Percentiles rank a stretch among this genome's conserved stretches.
Evolutionary conservation across 2,113 vertebrate species (phyloP).

Genomic region (Cromileptes altivelis): DNA sequence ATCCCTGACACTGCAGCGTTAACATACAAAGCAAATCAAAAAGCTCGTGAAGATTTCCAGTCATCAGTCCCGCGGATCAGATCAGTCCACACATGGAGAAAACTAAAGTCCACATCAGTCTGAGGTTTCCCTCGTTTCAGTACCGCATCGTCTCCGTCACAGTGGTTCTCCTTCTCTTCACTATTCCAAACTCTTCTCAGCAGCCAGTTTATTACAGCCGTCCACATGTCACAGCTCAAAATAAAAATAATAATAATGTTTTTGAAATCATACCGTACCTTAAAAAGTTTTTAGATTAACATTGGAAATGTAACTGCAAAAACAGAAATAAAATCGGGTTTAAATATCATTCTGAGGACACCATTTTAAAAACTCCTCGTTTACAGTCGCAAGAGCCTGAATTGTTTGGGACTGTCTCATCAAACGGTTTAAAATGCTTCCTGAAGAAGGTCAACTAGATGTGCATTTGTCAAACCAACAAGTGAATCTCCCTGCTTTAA

Average conservation of each 20-base stretch:
- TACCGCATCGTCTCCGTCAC: not conserved
- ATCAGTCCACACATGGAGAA: not conserved
- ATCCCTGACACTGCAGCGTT: constrained; percentile 30
- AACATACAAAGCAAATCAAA: constrained; percentile 30
- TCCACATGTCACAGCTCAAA: no score
- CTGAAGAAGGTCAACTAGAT: no score
- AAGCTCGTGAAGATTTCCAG: constrained; percentile 46
- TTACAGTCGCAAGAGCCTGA: no score
- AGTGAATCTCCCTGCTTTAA: no score
- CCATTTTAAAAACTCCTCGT: not conserved
- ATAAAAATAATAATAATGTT: not conserved
- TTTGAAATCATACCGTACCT: not conserved
- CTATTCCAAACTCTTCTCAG: not conserved
- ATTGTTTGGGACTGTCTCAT: no score
- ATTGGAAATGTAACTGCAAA: no score
- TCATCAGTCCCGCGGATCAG: constrained; percentile 9
- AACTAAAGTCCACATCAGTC: not conserved
- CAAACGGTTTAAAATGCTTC: no score
- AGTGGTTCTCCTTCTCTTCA: not conserved
- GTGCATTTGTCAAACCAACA: no score
- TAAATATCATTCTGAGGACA: no score
- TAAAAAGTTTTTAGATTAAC: no score
- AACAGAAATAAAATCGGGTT: not conserved
- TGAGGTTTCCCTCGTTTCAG: constrained; percentile 3
- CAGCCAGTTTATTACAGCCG: not conserved